Evolutionary conservation across 2,888 invertebrate species (phyloP).

Genomic region (Protodeltote pygarga): DNA sequence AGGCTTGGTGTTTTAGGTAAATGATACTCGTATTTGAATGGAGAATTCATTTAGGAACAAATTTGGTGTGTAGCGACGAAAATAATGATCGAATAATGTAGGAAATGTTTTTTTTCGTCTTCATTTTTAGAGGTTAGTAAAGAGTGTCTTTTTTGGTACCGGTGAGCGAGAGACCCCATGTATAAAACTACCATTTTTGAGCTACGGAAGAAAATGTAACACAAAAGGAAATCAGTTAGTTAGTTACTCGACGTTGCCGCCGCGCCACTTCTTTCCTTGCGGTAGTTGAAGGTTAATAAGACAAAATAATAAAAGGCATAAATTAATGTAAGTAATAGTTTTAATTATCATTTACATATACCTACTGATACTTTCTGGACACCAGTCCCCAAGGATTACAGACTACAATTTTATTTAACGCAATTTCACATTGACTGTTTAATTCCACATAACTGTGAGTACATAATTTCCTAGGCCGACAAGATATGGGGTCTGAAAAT

Average conservation of each 20-base stretch:
- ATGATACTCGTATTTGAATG: constrained; percentile 2
- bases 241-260: too few species aligned
- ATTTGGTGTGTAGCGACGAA: constrained; percentile 2
- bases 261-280: too few species aligned
- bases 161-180: too few species aligned
- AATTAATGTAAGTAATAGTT: background rate
- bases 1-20: constrained; percentile 1
- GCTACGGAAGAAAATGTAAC: too few species aligned
- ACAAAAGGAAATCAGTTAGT: too few species aligned
- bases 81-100: constrained; percentile 9
- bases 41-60: constrained; percentile 16
- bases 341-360: too few species aligned
- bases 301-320: too few species aligned
- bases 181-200: too few species aligned
- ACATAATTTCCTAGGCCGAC: constrained; percentile 35
- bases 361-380: too few species aligned
- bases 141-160: too few species aligned
- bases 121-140: too few species aligned
- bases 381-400: background rate
- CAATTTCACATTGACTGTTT: constrained; percentile 30
- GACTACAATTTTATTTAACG: constrained; percentile 20
- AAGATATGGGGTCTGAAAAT: constrained; percentile 36
- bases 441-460: constrained; percentile 32
- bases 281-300: too few species aligned
- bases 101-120: background rate